A percentile compares a stretch with the other conserved stretches of the same genome.
phyloP scores from a whole-genome alignment of 2,888 invertebrate species.

The Diaphora mendica region DNA sequence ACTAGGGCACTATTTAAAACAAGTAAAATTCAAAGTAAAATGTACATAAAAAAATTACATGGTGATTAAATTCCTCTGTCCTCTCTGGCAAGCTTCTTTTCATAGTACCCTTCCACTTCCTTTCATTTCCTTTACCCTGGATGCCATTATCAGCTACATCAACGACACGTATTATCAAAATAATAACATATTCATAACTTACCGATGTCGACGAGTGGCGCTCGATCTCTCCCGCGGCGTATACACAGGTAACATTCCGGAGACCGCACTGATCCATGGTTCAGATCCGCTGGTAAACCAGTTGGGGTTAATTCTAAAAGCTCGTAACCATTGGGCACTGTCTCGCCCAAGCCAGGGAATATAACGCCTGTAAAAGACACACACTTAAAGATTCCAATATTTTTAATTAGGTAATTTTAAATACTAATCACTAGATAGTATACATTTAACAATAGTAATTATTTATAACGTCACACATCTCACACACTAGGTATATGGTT shows the following conservation, averaged over 20 bases:
- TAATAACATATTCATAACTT: conserved; percentile 58
- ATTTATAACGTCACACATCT: background rate
- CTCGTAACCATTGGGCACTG: conserved; percentile 92
- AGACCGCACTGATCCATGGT: conserved; percentile 98
- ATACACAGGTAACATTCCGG: conserved; percentile 97
- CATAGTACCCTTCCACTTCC: background rate
- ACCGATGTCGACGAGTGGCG: conserved; percentile 99
- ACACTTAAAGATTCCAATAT: background rate
- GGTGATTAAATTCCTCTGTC: too few species aligned
- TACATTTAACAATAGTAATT: background rate
- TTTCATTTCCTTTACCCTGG: background rate
- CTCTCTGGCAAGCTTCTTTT: background rate
- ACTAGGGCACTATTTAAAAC: too few species aligned
- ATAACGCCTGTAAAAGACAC: conserved; percentile 70
- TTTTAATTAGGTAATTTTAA: too few species aligned
- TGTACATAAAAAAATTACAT: too few species aligned
- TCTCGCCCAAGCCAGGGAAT: conserved; percentile 95
- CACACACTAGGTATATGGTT: too few species aligned
- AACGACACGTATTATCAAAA: background rate
- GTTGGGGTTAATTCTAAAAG: conserved; percentile 92
- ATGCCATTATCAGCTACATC: background rate
- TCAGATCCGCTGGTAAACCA: conserved; percentile 96
- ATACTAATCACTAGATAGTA: background rate
- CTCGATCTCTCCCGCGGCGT: conserved; percentile 96
- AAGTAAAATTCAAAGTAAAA: too few species aligned